Conservation (phyloP, 2,797 vertebrate genomes). For the Galaxias olidus region DNA sequence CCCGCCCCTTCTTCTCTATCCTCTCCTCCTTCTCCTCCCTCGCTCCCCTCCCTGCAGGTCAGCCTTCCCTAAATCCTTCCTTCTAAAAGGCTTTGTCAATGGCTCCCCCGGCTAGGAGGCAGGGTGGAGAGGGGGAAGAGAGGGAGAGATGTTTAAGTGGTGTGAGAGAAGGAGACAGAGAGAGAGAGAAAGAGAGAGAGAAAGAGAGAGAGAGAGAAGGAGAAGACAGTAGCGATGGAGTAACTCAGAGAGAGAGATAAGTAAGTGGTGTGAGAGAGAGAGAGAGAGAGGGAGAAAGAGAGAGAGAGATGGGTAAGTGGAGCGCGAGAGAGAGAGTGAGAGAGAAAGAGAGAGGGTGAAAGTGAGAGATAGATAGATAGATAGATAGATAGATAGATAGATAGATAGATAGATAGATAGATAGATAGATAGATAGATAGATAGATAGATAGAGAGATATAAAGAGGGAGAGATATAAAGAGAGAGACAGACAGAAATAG, state of each 20-base stretch:
- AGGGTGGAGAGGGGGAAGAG: slow-evolving; percentile 74
- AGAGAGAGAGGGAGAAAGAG: slow-evolving; percentile 11
- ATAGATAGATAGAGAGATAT: slow-evolving; percentile 8
- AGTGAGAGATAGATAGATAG: background rate
- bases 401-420: slow-evolving; percentile 41
- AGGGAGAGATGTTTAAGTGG: slow-evolving; percentile 4
- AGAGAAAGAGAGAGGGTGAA: background rate
- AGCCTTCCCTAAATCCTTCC: slow-evolving; percentile 6
- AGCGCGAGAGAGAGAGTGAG: too few relatives aligned
- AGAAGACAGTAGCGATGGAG: background rate
- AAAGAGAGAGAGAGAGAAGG: slow-evolving; percentile 30
- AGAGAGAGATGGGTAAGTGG: background rate
- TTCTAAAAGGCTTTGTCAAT: background rate
- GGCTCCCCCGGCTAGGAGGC: slow-evolving; percentile 24
- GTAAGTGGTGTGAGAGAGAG: slow-evolving; percentile 11
- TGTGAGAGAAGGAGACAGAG: too few relatives aligned
- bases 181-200: too few relatives aligned
- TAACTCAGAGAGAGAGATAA: slow-evolving; percentile 33
- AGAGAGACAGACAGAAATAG: slow-evolving; percentile 48
- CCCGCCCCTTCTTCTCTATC: background rate
- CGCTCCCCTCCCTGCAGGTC: background rate
- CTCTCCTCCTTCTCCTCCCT: background rate
- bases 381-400: slow-evolving; percentile 30
- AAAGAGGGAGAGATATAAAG: slow-evolving; percentile 36
- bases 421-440: background rate